These are phyloP conservation scores for Ctenomys sociabilis DNA, from an alignment of 2,113 vertebrate species.

Conservation along the genomic window DNA sequence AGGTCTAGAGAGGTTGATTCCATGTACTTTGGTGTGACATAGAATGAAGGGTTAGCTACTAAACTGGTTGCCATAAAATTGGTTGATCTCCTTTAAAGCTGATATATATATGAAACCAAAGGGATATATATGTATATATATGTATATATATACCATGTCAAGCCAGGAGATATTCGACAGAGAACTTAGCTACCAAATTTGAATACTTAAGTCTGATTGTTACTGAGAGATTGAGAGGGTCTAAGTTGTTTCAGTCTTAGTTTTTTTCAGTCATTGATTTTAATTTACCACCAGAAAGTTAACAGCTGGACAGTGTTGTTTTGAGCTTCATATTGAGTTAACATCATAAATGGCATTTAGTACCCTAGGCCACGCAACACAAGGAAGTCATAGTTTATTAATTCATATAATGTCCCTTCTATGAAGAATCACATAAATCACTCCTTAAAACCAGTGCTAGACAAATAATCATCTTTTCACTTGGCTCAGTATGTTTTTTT, in stretches of 20 bases:
- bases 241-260: neutral
- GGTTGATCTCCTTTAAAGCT: neutral
- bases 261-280: neutral
- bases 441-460: slow-evolving; percentile 2
- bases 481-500: slow-evolving; percentile 18
- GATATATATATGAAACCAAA: neutral
- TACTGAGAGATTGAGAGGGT: neutral
- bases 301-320: neutral
- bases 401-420: slow-evolving; percentile 27
- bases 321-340: slow-evolving; percentile 16
- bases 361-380: neutral
- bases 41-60: neutral
- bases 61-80: neutral
- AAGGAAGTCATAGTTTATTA: neutral
- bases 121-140: no score
- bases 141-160: neutral
- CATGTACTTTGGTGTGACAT: neutral
- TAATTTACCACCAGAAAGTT: neutral
- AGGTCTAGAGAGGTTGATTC: neutral
- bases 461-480: neutral
- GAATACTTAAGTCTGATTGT: neutral
- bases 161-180: neutral
- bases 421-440: slow-evolving; percentile 7
- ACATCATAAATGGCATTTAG: neutral
- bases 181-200: neutral